These are phyloP conservation scores for Alces alces DNA, from an alignment of 2,113 vertebrate genomes.

Conservation along the genomic window DNA sequence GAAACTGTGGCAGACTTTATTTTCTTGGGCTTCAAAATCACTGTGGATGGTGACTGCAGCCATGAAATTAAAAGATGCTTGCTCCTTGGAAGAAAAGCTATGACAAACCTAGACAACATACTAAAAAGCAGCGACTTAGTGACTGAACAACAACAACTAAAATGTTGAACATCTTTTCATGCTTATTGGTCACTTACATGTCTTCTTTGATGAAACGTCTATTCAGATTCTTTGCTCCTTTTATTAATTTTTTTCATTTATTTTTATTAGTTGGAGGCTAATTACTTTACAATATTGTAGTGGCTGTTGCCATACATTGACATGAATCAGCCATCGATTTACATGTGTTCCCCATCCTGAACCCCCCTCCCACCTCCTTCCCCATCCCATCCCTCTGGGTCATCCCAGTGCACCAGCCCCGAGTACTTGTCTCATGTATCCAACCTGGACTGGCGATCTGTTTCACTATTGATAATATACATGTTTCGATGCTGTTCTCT, in stretches of 20 bases:
- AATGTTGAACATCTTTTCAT: neutral
- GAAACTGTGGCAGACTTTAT: neutral
- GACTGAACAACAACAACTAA: neutral
- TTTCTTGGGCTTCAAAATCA: neutral
- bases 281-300: too few relatives aligned
- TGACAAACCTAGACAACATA: neutral
- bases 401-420: too few relatives aligned
- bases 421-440: too few relatives aligned
- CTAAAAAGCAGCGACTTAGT: neutral
- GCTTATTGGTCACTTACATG: neutral
- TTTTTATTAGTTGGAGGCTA: too few relatives aligned
- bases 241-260: neutral
- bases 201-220: neutral
- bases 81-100: neutral
- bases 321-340: too few relatives aligned
- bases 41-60: neutral
- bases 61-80: neutral
- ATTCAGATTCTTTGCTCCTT: neutral
- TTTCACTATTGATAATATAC: too few relatives aligned
- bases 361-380: too few relatives aligned
- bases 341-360: too few relatives aligned
- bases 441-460: too few relatives aligned
- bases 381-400: too few relatives aligned
- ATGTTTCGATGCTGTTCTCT: too few relatives aligned
- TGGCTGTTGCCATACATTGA: too few relatives aligned